Conservation (phyloP, 2,113 vertebrate species). For the Haliaeetus leucogaster region DNA sequence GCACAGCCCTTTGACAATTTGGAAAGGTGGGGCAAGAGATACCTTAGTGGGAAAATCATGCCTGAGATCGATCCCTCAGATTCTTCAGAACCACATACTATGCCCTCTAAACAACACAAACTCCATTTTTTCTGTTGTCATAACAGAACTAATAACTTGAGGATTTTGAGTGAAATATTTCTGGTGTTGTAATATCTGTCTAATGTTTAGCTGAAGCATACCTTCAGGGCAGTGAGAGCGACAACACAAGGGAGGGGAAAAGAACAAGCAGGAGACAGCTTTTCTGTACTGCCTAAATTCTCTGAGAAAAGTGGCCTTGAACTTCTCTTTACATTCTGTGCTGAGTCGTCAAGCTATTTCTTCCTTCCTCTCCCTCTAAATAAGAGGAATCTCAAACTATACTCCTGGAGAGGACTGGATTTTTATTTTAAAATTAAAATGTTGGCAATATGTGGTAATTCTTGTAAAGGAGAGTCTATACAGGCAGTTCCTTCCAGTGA, state of each 20-base stretch:
- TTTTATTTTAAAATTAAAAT: not conserved
- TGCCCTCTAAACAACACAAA: not conserved
- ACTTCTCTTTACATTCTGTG: not conserved
- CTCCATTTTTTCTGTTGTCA: not conserved
- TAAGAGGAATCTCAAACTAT: not conserved
- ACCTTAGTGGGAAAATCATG: not conserved
- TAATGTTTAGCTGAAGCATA: not conserved
- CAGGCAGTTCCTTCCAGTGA: not conserved
- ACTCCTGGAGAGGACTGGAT: not conserved
- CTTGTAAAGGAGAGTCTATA: not conserved
- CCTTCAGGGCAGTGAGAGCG: not conserved
- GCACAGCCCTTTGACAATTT: no score
- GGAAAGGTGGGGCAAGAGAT: not conserved
- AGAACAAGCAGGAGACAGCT: not conserved
- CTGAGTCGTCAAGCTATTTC: not conserved
- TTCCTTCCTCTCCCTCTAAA: not conserved
- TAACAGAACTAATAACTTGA: not conserved
- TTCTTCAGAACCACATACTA: not conserved
- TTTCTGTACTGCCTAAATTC: not conserved
- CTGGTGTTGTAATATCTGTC: not conserved
- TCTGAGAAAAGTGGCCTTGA: not conserved
- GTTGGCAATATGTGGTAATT: not conserved
- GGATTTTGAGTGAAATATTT: not conserved
- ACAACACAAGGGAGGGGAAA: not conserved
- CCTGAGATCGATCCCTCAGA: not conserved